A percentile compares a stretch with the other conserved stretches of the same genome.
Evolutionary conservation across 1,140 invertebrate genomes (phyloP).

Genomic region (Gyrodactylus bullatarudis): DNA sequence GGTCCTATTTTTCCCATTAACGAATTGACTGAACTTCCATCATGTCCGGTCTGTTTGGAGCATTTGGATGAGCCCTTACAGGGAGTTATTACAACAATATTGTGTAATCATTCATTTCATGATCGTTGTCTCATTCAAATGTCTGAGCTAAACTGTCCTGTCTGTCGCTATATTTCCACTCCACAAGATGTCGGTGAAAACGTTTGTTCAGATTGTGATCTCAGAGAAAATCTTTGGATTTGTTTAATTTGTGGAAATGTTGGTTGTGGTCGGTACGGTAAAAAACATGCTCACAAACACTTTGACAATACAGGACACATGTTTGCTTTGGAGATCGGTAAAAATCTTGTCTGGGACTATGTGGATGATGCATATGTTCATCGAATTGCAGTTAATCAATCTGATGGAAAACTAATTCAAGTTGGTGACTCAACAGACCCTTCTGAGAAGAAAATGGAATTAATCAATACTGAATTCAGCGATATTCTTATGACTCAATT

Average conservation of each 20-base stretch:
- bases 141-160: constrained; percentile 33
- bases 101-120: constrained; percentile 95
- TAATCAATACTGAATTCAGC: neutral
- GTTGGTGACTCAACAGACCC: constrained; percentile 2
- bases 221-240: constrained; percentile 60
- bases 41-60: constrained; percentile 77
- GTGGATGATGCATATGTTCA: constrained; percentile 88
- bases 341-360: constrained; percentile 90
- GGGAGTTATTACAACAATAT: constrained; percentile 55
- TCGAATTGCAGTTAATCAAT: constrained; percentile 64
- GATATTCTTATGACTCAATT: neutral
- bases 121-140: constrained; percentile 65
- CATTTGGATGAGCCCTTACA: constrained; percentile 75
- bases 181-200: constrained; percentile 43
- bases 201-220: constrained; percentile 42
- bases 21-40: constrained; percentile 59
- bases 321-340: constrained; percentile 51
- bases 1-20: neutral
- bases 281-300: constrained; percentile 41
- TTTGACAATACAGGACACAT: constrained; percentile 75
- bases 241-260: constrained; percentile 91
- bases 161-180: constrained; percentile 36
- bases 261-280: constrained; percentile 53
- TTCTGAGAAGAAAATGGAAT: neutral
- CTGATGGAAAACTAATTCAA: constrained; percentile 65